phyloP scores from a whole-genome alignment of 2,113 vertebrate genomes.

The Morone chrysops region DNA sequence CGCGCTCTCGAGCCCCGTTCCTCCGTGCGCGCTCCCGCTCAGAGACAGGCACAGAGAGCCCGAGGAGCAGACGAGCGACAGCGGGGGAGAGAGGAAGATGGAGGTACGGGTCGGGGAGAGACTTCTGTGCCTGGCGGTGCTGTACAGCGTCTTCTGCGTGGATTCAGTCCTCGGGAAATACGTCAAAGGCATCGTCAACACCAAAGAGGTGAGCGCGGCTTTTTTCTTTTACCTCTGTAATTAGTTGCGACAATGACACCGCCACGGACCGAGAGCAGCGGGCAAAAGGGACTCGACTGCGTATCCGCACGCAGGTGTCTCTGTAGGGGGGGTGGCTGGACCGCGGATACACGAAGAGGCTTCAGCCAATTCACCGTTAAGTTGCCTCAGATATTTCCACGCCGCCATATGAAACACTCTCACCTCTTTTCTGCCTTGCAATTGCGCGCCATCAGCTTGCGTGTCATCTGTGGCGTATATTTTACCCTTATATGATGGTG shows the following conservation, averaged over 20 bases:
- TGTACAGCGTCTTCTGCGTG: constrained; percentile 80
- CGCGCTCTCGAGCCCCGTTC: constrained; percentile 31
- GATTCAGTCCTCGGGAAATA: constrained; percentile 83
- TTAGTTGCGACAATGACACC: constrained; percentile 46
- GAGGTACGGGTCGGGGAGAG: constrained; percentile 79
- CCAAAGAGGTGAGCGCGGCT: constrained; percentile 82
- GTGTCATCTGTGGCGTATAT: constrained; percentile 59
- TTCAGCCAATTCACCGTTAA: constrained; percentile 22
- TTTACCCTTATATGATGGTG: constrained; percentile 19
- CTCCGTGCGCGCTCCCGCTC: constrained; percentile 61
- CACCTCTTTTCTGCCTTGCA: constrained; percentile 1
- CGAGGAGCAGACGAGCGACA: constrained; percentile 62
- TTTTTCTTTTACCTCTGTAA: not conserved
- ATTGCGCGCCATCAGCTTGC: constrained; percentile 36
- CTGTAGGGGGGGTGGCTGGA: constrained; percentile 19
- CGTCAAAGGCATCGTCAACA: constrained; percentile 85
- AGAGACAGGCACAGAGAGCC: constrained; percentile 50
- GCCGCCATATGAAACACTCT: not conserved
- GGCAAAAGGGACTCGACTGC: constrained; percentile 36
- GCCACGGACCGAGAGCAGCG: not conserved
- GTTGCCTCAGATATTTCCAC: constrained; percentile 37
- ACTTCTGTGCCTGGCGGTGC: constrained; percentile 79
- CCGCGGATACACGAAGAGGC: not conserved
- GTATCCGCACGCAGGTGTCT: constrained; percentile 65
- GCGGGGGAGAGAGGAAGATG: constrained; percentile 80